A percentile compares a stretch with the other conserved stretches of the same genome.
phyloP scores from a whole-genome alignment of 2,888 invertebrate species.

The Drosophila eohydei region DNA sequence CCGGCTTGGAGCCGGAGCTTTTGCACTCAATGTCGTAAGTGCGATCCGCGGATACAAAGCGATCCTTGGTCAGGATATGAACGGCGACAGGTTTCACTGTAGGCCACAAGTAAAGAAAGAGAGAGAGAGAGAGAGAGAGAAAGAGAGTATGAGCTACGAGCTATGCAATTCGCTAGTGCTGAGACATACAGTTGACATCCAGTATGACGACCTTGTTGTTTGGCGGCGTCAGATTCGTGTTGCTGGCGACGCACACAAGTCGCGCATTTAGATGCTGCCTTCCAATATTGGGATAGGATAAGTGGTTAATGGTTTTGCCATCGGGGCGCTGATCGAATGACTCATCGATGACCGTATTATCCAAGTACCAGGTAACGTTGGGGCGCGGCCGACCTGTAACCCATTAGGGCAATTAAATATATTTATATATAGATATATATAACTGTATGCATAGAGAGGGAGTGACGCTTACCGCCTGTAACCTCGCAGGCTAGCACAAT shows the following conservation, averaged over 20 bases:
- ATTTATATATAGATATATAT: slow-evolving; percentile 2
- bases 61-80: slow-evolving; percentile 92
- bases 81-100: slow-evolving; percentile 94
- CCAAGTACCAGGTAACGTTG: slow-evolving; percentile 93
- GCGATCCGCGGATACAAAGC: slow-evolving; percentile 93
- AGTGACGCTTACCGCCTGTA: slow-evolving; percentile 89
- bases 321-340: slow-evolving; percentile 90
- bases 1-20: slow-evolving; percentile 93
- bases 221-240: slow-evolving; percentile 93
- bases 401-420: slow-evolving; percentile 15
- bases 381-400: slow-evolving; percentile 90
- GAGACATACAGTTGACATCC: slow-evolving; percentile 94
- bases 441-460: neutral
- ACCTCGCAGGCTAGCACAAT: slow-evolving; percentile 93
- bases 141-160: neutral
- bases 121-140: neutral
- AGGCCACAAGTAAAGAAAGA: neutral
- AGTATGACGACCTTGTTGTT: slow-evolving; percentile 91
- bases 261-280: slow-evolving; percentile 93
- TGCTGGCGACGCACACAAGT: slow-evolving; percentile 94
- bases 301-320: slow-evolving; percentile 91
- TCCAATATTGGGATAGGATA: slow-evolving; percentile 92
- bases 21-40: slow-evolving; percentile 95
- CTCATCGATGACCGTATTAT: slow-evolving; percentile 93
- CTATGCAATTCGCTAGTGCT: neutral